These are phyloP conservation scores for Gymnocypris eckloni DNA, from an alignment of 2,797 vertebrate species.

Conservation along the genomic window DNA sequence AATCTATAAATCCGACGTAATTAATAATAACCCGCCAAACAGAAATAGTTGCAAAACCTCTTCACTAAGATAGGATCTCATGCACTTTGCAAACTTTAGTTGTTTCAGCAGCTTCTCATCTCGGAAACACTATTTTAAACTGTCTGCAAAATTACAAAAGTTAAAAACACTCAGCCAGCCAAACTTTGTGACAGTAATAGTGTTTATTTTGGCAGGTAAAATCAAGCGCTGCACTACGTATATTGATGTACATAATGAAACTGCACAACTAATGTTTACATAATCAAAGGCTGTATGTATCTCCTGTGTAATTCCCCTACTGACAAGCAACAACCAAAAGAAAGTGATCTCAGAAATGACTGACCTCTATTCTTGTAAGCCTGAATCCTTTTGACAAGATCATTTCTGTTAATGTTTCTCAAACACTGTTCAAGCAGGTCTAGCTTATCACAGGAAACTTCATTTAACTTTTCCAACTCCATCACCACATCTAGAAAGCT, in stretches of 20 bases:
- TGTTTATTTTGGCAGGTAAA: not conserved
- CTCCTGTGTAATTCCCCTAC: not conserved
- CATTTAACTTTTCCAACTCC: constrained; percentile 87
- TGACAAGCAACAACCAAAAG: not conserved
- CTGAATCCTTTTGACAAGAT: constrained; percentile 84
- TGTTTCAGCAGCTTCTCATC: too few relatives aligned
- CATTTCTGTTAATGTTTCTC: constrained; percentile 80
- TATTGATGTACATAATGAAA: not conserved
- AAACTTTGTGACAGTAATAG: not conserved
- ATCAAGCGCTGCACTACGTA: not conserved
- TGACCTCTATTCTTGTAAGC: constrained; percentile 70
- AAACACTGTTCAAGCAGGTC: constrained; percentile 84
- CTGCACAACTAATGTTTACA: not conserved
- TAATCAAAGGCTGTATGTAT: not conserved
- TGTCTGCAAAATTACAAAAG: too few relatives aligned
- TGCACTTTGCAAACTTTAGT: not conserved
- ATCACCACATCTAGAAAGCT: constrained; percentile 86
- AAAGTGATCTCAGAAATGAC: not conserved
- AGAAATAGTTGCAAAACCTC: too few relatives aligned
- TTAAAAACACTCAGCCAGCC: too few relatives aligned
- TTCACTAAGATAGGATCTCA: not conserved
- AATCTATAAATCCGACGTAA: not conserved
- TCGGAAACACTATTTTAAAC: too few relatives aligned
- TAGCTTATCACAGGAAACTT: constrained; percentile 82
- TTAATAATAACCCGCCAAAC: too few relatives aligned